phyloP scores from a whole-genome alignment of 2,888 invertebrate species.

The Leptinotarsa rubiginosa region DNA sequence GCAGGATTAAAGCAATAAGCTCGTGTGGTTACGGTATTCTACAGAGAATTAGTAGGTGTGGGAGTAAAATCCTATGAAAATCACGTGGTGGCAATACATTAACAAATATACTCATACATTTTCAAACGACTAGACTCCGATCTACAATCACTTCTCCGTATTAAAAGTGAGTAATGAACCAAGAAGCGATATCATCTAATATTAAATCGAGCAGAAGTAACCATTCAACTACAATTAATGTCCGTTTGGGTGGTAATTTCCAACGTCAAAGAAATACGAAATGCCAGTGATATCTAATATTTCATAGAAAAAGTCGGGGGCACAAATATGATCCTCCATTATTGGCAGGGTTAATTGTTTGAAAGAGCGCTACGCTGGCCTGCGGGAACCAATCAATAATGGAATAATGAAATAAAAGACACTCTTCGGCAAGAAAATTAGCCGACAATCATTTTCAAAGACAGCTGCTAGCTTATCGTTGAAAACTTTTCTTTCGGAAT shows the following conservation, averaged over 20 bases:
- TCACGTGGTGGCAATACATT: not conserved
- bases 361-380: constrained; percentile 63
- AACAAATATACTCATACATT: not conserved
- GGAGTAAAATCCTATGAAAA: not conserved
- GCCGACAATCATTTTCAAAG: constrained; percentile 62
- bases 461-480: constrained; percentile 37
- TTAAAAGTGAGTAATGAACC: constrained; percentile 13
- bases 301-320: constrained; percentile 50
- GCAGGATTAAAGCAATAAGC: too few relatives aligned
- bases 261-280: constrained; percentile 46
- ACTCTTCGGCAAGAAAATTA: constrained; percentile 59
- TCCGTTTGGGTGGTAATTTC: constrained; percentile 44
- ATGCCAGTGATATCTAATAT: constrained; percentile 49
- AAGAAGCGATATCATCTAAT: constrained; percentile 33
- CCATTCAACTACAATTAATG: constrained; percentile 43
- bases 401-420: constrained; percentile 62
- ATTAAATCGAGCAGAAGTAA: constrained; percentile 41
- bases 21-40: too few relatives aligned
- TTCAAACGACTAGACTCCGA: not conserved
- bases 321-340: constrained; percentile 62
- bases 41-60: too few relatives aligned
- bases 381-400: constrained; percentile 61
- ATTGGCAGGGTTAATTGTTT: constrained; percentile 66
- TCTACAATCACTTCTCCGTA: too few relatives aligned
- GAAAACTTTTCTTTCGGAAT: constrained; percentile 9